A percentile compares a stretch with the other conserved stretches of the same genome.
Evolutionary conservation across 1,140 invertebrate species (phyloP).

Genomic region (Atta cephalotes): DNA sequence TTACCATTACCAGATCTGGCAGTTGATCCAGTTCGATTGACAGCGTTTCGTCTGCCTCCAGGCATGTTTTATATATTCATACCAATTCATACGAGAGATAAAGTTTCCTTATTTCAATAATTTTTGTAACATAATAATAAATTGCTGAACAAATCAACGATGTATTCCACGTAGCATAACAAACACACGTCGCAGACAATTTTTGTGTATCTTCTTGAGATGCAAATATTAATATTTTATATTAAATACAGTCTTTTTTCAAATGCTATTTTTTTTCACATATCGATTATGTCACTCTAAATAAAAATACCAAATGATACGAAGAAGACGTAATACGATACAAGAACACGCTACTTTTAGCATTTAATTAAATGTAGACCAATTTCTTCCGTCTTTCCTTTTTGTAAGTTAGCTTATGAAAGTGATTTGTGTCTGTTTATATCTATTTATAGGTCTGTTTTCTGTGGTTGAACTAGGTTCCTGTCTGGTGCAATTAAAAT

Average conservation of each 20-base stretch:
- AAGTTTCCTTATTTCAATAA: background rate
- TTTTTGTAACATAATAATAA: background rate
- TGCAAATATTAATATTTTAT: background rate
- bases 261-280: background rate
- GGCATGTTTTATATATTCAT: slow-evolving; percentile 76
- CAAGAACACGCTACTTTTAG: background rate
- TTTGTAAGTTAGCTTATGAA: background rate
- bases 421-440: background rate
- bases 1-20: slow-evolving; percentile 73
- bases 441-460: background rate
- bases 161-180: background rate
- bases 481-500: too few relatives aligned
- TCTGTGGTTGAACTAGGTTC: too few relatives aligned
- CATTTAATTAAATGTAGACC: background rate
- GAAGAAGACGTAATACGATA: background rate
- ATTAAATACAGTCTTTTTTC: background rate
- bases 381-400: background rate
- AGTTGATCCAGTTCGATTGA: slow-evolving; percentile 76
- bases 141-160: background rate
- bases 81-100: background rate
- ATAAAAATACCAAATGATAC: background rate
- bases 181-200: background rate
- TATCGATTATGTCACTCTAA: slow-evolving; percentile 27
- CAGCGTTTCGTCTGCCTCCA: slow-evolving; percentile 81
- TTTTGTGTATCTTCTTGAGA: background rate